Evolutionary conservation across 2,113 vertebrate genomes (phyloP), one percentile per base, ranked within the genome.

Genomic region (Calidris pygmaea): DNA sequence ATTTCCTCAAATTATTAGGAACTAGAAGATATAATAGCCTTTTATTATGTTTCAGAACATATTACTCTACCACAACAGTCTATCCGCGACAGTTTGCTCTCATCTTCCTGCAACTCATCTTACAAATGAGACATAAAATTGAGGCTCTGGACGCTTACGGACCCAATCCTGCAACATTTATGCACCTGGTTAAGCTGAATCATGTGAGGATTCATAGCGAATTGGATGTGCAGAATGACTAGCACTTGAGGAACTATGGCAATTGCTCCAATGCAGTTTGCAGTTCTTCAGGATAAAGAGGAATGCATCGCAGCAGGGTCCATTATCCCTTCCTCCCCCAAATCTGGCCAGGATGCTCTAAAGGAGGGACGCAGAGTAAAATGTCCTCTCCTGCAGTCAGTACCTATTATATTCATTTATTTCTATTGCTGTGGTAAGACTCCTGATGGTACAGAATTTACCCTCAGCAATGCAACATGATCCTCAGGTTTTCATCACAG

Each of bases 181-280:
- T 73, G 89, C 86, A 96, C 93, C 90, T 96, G 96, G 70, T 96
- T 89, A 95, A 95, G 89, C 89, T 93, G 89, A 95, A 95, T 94
- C 92, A 66, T 90, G 80, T 45, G 76, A 92, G 70, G 74, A 79
- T 78, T 85, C 77, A 32, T 17, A 78, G 94, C 1, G 10, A 77
- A 85, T 48, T 58, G 87, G 70, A 94, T 59, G 71, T 62, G 59
- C 67, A 85, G 74, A 78, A 92, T 56, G 77, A 76, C 71, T 92
- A 91, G 79, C 50, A 35, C 63, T 76, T 80, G 74, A 94, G 62
- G 66, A 89, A 87, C 93, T 85, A 66, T 3, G 11, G 70, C 62
- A 80, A 77, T 89, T 79, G 48, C 74, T 91, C 84, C 87, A 77
- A 76, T 76, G 74, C 94, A 52, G 60, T 43, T 82, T 85, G 95